Base-by-base conservation (phyloP, 2,888 invertebrate species). In the Pyrrhia umbra region DNA sequence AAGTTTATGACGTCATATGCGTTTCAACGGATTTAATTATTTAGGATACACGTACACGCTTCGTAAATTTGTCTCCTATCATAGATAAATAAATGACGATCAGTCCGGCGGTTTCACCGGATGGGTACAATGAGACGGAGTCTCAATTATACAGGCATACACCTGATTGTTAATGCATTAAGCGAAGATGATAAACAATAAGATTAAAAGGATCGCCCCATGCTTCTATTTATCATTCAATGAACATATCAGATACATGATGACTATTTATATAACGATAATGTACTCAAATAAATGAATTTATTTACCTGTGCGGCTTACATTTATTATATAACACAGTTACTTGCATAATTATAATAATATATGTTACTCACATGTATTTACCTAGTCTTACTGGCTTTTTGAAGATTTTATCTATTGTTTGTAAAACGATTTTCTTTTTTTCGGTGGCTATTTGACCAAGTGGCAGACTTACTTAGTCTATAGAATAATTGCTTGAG, bases 181-280 rank as follows among this genome's bases (percentile, higher is more conserved):
- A 23, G 30, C n/a, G 30, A 30, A 54, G 13, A 27, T 27, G 8
- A 54, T 18, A 40, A 55, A 64, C 54, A 49, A 65, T 50, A 55
- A n/a, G 10, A 65, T 49, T 47, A 50, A 27, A 64, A 8, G 25
- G n/a, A 55, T 40, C 27, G 5, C 25, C 40, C 45, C 25, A 40
- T 15, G 13, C 30, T 30, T 23, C 30, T 30, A 50, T 16, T 55
- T 72, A 65, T 65, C 8, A 65, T 50, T 39, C 55, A 27, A 8
- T 13, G n/a, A 39, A 18, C 72, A 15, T 45, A 45, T 42, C 37
- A 37, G 52, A 23, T 34, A 54, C 20, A 46, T 47, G 25, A 8
- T 16, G 8, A 1, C 25, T 51, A 21, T 58, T 51, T 55, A 25
- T 42, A 40, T 15, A 42, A 18, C 16, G 43, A 49, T 52, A 25